Evolutionary conservation across 1,140 invertebrate genomes (phyloP).

Genomic region (Zaprionus ghesquierei): DNA sequence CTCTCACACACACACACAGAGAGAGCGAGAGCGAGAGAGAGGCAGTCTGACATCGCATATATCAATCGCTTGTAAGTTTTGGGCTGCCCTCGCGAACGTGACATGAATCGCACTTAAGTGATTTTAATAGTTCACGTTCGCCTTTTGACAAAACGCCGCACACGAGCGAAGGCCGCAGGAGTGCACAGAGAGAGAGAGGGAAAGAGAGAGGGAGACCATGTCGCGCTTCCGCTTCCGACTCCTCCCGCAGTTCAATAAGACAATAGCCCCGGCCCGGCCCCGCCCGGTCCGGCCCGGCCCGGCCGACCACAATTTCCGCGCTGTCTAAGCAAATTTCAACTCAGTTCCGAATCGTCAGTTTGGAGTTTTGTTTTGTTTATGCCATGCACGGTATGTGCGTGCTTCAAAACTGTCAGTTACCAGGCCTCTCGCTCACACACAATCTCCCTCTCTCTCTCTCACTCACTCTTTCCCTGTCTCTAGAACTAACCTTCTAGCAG

Average conservation of each 20-base stretch:
- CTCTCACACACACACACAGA: slow-evolving; percentile 26
- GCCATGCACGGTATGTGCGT: slow-evolving; percentile 61
- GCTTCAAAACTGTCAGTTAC: slow-evolving; percentile 70
- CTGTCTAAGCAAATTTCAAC: slow-evolving; percentile 63
- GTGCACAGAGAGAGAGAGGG: background rate
- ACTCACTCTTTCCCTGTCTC: slow-evolving; percentile 4
- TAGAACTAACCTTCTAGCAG: background rate
- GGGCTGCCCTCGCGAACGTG: slow-evolving; percentile 56
- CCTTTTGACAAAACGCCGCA: slow-evolving; percentile 72
- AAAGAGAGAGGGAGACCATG: slow-evolving; percentile 2
- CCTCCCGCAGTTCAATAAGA: too few relatives aligned
- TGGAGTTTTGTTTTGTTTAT: slow-evolving; percentile 59
- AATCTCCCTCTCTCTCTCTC: background rate
- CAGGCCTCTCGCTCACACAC: background rate
- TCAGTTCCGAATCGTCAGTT: slow-evolving; percentile 1
- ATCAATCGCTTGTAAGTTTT: slow-evolving; percentile 72
- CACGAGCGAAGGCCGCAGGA: background rate
- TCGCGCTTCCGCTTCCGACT: slow-evolving; percentile 46
- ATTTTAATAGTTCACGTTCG: slow-evolving; percentile 82
- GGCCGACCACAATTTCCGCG: slow-evolving; percentile 54
- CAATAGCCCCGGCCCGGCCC: too few relatives aligned
- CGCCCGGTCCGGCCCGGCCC: too few relatives aligned
- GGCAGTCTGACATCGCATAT: slow-evolving; percentile 53
- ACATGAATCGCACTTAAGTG: slow-evolving; percentile 78
- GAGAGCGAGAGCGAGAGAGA: too few relatives aligned